A percentile compares a stretch with the other conserved stretches of the same genome.
phyloP scores from a whole-genome alignment of 2,113 vertebrate genomes.

The Fukomys damarensis region DNA sequence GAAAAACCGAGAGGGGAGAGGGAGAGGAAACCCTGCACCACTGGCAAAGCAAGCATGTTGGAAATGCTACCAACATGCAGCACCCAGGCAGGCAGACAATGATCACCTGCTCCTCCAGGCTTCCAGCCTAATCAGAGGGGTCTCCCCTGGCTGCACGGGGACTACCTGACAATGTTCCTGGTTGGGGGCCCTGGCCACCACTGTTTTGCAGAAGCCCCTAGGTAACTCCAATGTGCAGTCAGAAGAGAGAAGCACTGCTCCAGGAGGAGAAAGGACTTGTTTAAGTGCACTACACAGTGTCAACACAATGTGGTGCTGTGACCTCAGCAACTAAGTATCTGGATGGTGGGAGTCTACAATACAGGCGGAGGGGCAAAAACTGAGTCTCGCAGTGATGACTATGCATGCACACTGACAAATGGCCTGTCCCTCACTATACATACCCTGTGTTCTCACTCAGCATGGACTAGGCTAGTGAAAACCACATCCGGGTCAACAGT shows the following conservation, averaged over 20 bases:
- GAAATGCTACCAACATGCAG: not conserved
- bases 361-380: not conserved
- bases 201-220: not conserved
- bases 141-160: not conserved
- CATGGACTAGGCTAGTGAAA: not conserved
- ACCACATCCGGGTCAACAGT: not conserved
- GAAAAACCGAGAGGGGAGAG: not conserved
- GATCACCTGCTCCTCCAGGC: not conserved
- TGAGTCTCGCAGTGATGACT: not conserved
- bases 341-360: not conserved
- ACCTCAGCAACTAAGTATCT: not conserved
- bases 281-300: not conserved
- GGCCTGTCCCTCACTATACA: not conserved
- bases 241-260: not conserved
- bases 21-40: not conserved
- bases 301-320: not conserved
- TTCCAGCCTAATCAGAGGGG: not conserved
- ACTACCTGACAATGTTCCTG: not conserved
- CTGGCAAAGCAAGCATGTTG: not conserved
- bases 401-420: not conserved
- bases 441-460: not conserved
- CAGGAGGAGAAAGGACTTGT: not conserved
- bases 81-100: not conserved
- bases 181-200: not conserved
- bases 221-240: not conserved